Conservation (phyloP, 2,888 invertebrate species). For the Hirtodrosophila alboralis region DNA sequence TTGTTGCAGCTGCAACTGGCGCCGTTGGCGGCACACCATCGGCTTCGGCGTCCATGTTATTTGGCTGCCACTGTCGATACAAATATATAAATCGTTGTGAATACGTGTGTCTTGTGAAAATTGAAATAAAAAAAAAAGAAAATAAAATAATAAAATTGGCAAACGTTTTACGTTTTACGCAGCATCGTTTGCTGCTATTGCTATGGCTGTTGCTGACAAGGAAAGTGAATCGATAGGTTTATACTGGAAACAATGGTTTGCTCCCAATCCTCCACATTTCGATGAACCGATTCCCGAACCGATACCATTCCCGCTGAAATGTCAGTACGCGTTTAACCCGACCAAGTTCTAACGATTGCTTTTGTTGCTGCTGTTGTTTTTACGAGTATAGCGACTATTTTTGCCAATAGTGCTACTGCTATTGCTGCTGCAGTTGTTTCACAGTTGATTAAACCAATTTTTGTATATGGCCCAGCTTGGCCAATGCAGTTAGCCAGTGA, state of each 20-base stretch:
- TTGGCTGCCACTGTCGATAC: slow-evolving; percentile 30
- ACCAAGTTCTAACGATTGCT: slow-evolving; percentile 56
- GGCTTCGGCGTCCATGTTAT: slow-evolving; percentile 83
- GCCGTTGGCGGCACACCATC: slow-evolving; percentile 83
- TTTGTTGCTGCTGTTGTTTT: slow-evolving; percentile 32
- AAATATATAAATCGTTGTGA: slow-evolving; percentile 38
- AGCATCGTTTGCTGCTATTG: slow-evolving; percentile 31
- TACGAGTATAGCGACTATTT: slow-evolving; percentile 43
- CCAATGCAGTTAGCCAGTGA: slow-evolving; percentile 61
- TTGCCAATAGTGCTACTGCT: slow-evolving; percentile 22
- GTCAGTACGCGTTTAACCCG: slow-evolving; percentile 47
- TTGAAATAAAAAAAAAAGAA: slow-evolving; percentile 53
- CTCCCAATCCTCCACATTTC: slow-evolving; percentile 18
- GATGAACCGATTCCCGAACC: neutral
- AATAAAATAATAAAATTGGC: slow-evolving; percentile 53
- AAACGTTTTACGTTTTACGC: slow-evolving; percentile 33
- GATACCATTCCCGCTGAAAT: slow-evolving; percentile 14
- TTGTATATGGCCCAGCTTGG: slow-evolving; percentile 64
- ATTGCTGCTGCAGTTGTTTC: slow-evolving; percentile 68
- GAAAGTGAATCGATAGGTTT: slow-evolving; percentile 64
- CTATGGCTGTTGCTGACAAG: slow-evolving; percentile 50
- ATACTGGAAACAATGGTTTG: too few species aligned
- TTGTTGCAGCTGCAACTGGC: slow-evolving; percentile 61
- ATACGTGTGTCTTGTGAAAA: slow-evolving; percentile 31
- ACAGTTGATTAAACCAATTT: slow-evolving; percentile 80